A percentile compares a stretch with the other conserved stretches of the same genome.
These are phyloP conservation scores for Etheostoma spectabile DNA, from an alignment of 2,113 vertebrate species.

Conservation along the genomic window DNA sequence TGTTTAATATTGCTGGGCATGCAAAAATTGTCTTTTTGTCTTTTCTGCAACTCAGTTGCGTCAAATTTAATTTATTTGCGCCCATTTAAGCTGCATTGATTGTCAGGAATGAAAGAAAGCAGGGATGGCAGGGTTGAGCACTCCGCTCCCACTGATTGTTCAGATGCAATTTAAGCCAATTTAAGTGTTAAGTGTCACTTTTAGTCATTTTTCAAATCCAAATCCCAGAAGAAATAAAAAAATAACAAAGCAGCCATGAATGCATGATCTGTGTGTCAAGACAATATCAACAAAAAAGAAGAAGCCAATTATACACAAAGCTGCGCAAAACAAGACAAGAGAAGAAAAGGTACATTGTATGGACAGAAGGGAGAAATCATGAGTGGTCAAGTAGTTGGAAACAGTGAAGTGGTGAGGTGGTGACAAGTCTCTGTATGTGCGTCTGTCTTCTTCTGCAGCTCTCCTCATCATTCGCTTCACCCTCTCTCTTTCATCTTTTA, in stretches of 20 bases:
- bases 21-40: not conserved
- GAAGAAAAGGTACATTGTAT: not conserved
- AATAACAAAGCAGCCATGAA: not conserved
- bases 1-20: slow-evolving; percentile 4
- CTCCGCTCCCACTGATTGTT: not conserved
- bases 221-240: not conserved
- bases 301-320: not conserved
- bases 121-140: not conserved
- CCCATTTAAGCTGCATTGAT: slow-evolving; percentile 10
- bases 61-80: too few species aligned
- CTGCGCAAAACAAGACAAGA: not conserved
- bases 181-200: not conserved
- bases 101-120: slow-evolving; percentile 29
- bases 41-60: slow-evolving; percentile 10
- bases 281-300: not conserved
- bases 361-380: slow-evolving; percentile 15
- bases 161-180: slow-evolving; percentile 5
- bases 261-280: not conserved
- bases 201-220: too few species aligned
- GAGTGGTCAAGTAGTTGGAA: slow-evolving; percentile 35
- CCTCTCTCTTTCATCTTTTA: slow-evolving; percentile 53
- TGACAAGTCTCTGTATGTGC: slow-evolving; percentile 44
- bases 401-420: slow-evolving; percentile 10
- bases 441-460: slow-evolving; percentile 42
- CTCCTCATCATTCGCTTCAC: slow-evolving; percentile 59